Base-by-base conservation (phyloP, 2,888 invertebrate genomes). In the Drosophila fulvimacula region DNA sequence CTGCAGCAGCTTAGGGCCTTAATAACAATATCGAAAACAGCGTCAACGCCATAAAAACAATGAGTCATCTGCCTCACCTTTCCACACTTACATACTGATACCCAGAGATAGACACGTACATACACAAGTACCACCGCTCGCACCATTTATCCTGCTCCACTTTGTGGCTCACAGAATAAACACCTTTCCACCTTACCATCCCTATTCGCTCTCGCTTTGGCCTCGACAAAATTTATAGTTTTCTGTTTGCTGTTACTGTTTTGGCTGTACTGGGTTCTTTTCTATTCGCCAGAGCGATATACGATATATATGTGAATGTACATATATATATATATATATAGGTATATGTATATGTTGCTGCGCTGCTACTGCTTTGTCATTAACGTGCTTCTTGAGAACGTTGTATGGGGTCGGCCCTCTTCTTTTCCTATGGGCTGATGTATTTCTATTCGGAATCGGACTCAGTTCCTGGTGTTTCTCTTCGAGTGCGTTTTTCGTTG, bases 1-100 rank as follows among this genome's bases (percentile, higher is more conserved):
- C 88, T 82, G 85, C 83, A 83, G 85, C 83, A 83, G 85, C 85
- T 79, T 77, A 67, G 71, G 67, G 66, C 73, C 73, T 72, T 62
- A 84, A 85, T 80, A 84, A 79, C 82, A 79, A 82, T 83, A 85
- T 83, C 82, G 85, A 87, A 84, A 79, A 71, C 61, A 79, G 58
- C 60, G 57, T 27, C 56, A 61, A 21, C 46, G 34, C 67, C 64
- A 63, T 61, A 78, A 66, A 73, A 72, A 72, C 59, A 66, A 44
- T 21, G 56, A 52, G 46, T 10, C 55, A 24, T 9, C 38, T 7
- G 15, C 42, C 15, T 7, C 21, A 24, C 17, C 39, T 38, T n/a
- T 42, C 21, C 60, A 42, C 15, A 10, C 36, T 9, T 7, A 11
- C 27, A 7, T 27, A 15, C n/a, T n/a, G n/a, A 27, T 10, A 30